A percentile compares a stretch with the other conserved stretches of the same genome.
Evolutionary conservation across 2,113 vertebrate genomes (phyloP).

Genomic region (Syngnathoides biaculeatus): DNA sequence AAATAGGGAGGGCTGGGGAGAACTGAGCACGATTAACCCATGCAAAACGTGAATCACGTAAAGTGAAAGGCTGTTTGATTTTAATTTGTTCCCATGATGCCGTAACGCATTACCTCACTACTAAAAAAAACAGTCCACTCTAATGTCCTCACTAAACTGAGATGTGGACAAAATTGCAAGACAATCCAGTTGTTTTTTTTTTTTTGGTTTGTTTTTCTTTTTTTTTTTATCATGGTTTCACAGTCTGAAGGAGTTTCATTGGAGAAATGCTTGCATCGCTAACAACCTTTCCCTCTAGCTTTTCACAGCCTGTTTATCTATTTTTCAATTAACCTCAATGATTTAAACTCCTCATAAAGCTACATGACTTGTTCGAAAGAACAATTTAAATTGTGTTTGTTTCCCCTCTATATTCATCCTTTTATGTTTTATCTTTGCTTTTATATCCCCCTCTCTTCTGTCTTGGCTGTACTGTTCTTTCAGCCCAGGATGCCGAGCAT

Average conservation of each 20-base stretch:
- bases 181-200: conserved; percentile 73
- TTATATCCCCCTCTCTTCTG: conserved; percentile 35
- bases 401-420: conserved; percentile 20
- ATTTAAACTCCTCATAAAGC: conserved; percentile 86
- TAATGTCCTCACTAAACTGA: conserved; percentile 79
- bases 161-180: conserved; percentile 87
- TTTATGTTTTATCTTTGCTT: conserved; percentile 35
- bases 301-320: conserved; percentile 81
- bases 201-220: conserved; percentile 16
- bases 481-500: conserved; percentile 71
- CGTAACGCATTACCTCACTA: too few relatives aligned
- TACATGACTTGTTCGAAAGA: conserved; percentile 80
- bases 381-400: conserved; percentile 76
- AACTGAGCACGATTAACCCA: too few relatives aligned
- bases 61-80: too few relatives aligned
- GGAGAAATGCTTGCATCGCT: conserved; percentile 68
- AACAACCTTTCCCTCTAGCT: conserved; percentile 79
- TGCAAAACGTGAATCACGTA: too few relatives aligned
- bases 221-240: conserved; percentile 72
- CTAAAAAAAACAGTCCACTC: too few relatives aligned
- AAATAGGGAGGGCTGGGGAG: too few relatives aligned
- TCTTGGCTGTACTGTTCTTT: conserved; percentile 55
- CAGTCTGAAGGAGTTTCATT: conserved; percentile 70
- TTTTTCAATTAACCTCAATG: conserved; percentile 95
- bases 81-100: too few relatives aligned